Conservation (phyloP, 2,888 invertebrate species). For the Dryobota labecula region DNA sequence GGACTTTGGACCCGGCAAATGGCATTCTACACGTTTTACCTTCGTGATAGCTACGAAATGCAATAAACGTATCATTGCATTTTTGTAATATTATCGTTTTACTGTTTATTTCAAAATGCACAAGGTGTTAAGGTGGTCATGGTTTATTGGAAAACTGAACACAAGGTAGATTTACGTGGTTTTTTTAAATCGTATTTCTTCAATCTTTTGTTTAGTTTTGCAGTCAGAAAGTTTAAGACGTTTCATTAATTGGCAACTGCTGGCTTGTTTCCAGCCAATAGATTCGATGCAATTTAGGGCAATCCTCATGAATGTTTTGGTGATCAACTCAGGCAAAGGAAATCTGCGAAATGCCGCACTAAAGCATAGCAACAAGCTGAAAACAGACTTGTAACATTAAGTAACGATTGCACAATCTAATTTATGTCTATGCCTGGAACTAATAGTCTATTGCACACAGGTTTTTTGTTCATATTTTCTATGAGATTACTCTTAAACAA, state of each 20-base stretch:
- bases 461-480: slow-evolving; percentile 8
- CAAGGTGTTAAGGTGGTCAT: slow-evolving; percentile 51
- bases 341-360: slow-evolving; percentile 33
- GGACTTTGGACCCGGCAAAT: slow-evolving; percentile 89
- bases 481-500: background rate
- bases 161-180: background rate
- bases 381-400: slow-evolving; percentile 23
- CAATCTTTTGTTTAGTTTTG: slow-evolving; percentile 56
- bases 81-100: slow-evolving; percentile 21
- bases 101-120: slow-evolving; percentile 16
- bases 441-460: background rate
- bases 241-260: slow-evolving; percentile 37
- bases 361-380: slow-evolving; percentile 41
- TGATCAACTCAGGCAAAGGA: slow-evolving; percentile 43
- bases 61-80: slow-evolving; percentile 40
- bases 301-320: slow-evolving; percentile 50
- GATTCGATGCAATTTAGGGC: slow-evolving; percentile 69
- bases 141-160: slow-evolving; percentile 28
- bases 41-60: slow-evolving; percentile 72
- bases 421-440: slow-evolving; percentile 3
- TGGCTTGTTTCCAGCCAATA: slow-evolving; percentile 73
- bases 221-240: slow-evolving; percentile 69
- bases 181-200: slow-evolving; percentile 3
- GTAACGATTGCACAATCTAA: slow-evolving; percentile 34
- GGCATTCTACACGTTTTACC: slow-evolving; percentile 78